Conservation (phyloP, 2,797 vertebrate species). For the Tangara arthus region DNA sequence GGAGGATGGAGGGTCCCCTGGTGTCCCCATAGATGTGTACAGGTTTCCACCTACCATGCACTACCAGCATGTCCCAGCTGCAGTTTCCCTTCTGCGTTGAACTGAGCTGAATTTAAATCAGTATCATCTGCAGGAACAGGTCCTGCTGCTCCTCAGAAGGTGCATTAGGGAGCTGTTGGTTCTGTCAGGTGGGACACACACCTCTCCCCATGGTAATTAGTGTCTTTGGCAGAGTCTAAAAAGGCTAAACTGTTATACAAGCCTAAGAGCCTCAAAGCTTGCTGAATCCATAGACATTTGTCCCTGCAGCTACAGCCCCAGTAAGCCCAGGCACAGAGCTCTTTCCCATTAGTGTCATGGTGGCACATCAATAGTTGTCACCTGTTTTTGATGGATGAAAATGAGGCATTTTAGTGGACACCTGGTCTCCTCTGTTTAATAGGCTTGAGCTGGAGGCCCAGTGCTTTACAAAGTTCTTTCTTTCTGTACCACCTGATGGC, state of each 20-base stretch:
- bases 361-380: too few relatives aligned
- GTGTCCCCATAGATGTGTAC: not conserved
- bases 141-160: not conserved
- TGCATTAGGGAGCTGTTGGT: not conserved
- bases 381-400: not conserved
- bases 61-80: not conserved
- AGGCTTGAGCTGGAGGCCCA: not conserved
- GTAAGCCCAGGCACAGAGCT: not conserved
- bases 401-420: not conserved
- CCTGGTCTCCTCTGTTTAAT: not conserved
- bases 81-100: not conserved
- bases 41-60: not conserved
- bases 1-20: not conserved
- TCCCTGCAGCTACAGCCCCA: not conserved
- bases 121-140: not conserved
- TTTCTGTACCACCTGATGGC: constrained; percentile 57
- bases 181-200: not conserved
- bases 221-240: not conserved
- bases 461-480: not conserved
- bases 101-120: not conserved
- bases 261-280: not conserved
- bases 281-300: not conserved
- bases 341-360: not conserved
- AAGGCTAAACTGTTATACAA: not conserved
- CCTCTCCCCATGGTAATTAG: fast-evolving